These are phyloP conservation scores for Cinara cedri DNA, from an alignment of 2,888 invertebrate genomes.

Conservation along the genomic window DNA sequence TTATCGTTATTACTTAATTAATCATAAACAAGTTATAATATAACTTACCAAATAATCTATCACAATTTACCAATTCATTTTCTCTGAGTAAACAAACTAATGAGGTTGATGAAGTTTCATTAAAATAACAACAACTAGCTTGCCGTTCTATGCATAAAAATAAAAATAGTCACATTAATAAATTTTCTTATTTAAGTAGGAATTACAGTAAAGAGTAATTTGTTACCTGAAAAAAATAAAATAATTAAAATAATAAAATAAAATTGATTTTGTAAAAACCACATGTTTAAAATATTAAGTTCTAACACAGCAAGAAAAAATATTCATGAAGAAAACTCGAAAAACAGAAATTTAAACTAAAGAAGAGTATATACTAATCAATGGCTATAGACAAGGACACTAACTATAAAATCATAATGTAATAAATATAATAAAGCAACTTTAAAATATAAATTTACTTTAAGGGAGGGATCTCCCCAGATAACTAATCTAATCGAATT, in stretches of 20 bases:
- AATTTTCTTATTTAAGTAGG: not conserved
- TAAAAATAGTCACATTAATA: not conserved
- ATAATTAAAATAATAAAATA: not conserved
- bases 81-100: constrained; percentile 5
- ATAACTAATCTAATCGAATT: constrained; percentile 10
- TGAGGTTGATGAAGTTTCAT: not conserved
- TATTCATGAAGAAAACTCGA: not conserved
- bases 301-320: not conserved
- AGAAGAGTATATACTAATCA: too few relatives aligned
- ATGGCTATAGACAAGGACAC: too few relatives aligned
- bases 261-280: constrained; percentile 13
- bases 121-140: not conserved
- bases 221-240: constrained; percentile 3
- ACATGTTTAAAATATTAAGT: constrained; percentile 15
- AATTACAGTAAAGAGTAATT: not conserved
- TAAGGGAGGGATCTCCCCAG: not conserved
- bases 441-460: not conserved
- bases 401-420: too few relatives aligned
- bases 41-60: constrained; percentile 16
- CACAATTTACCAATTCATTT: constrained; percentile 21
- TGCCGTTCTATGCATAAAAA: not conserved
- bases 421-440: not conserved
- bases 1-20: not conserved
- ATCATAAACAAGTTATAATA: not conserved
- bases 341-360: too few relatives aligned